These are phyloP conservation scores for Dolichotis patagonum DNA, from an alignment of 2,113 vertebrate genomes.

Conservation along the genomic window DNA sequence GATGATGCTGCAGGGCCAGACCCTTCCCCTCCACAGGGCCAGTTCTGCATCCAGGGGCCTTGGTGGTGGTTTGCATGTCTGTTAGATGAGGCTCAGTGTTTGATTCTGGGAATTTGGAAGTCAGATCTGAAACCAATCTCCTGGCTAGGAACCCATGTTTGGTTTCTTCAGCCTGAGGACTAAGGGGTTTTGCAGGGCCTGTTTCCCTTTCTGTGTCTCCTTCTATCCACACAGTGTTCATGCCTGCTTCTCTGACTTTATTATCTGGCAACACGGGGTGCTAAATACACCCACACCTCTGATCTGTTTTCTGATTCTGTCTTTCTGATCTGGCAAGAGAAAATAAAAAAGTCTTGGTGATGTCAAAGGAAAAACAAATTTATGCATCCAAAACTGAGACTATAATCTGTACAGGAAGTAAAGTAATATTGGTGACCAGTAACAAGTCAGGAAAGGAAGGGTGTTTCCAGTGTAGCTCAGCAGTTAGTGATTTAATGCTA, in stretches of 20 bases:
- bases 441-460: background rate
- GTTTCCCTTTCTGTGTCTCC: background rate
- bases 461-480: background rate
- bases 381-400: background rate
- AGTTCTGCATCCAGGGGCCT: constrained; percentile 26
- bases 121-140: constrained; percentile 24
- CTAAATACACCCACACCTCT: background rate
- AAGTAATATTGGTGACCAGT: background rate
- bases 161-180: background rate
- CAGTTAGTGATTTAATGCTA: background rate
- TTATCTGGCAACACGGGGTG: background rate
- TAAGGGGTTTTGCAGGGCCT: background rate
- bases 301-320: no score
- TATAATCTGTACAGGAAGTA: background rate
- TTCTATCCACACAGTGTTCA: background rate
- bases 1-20: background rate
- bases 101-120: background rate
- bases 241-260: background rate
- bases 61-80: constrained; percentile 36
- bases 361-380: background rate
- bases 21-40: constrained; percentile 32
- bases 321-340: background rate
- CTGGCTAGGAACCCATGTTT: constrained; percentile 14
- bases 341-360: background rate
- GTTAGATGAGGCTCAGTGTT: background rate